Evolutionary conservation across 2,797 vertebrate genomes (phyloP), one percentile per base, ranked within the genome.

Genomic region (Hylomyscus alleni): DNA sequence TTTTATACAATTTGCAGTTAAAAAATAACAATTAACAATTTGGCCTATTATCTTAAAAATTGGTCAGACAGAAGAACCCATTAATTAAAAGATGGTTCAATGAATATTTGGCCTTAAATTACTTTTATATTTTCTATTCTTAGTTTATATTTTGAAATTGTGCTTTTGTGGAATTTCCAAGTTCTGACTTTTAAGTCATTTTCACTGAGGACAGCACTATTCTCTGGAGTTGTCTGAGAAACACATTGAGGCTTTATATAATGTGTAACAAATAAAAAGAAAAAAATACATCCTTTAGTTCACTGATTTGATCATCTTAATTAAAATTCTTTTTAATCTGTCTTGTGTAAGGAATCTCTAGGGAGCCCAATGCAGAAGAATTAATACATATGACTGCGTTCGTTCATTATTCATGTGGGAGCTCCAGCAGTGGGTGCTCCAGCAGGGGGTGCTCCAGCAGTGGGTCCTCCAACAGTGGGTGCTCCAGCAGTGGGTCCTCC

Each of bases 1-100:
- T 69, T 87, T 97, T 96, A 93, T 34, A 93, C 95, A 93, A 94
- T 87, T 96, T 95, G 80, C 88, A 88, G 58, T 31, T 96, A 96
- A 96, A 97, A 96, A 96, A 87, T 93, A 95, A 95, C 89, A 84
- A 52, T 88, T 93, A 95, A 95, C 89, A 84, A 52, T 88, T 83
- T 76, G 90, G 95, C 20, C 12, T 91, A 52, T 92, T 96, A 11
- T 88, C 62, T 37, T 26, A 86, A 93, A 58, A 94, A 88, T 73
- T 95, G 82, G 34, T 67, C 95, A 91, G 94, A 94, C 24, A 88
- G 17, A 95, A 97, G 87, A 92, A 69, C 37, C 2, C 80, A 89
- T 12, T n/a, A 58, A 37, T 65, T 76, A 76, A 91, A 83, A 92
- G 4, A 65, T 90, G 80, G 88, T 95, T 94, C 65, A 91, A 0